A percentile compares a stretch with the other conserved stretches of the same genome.
phyloP scores from a whole-genome alignment of 2,888 invertebrate species.

The Dolichomitus sp. region DNA sequence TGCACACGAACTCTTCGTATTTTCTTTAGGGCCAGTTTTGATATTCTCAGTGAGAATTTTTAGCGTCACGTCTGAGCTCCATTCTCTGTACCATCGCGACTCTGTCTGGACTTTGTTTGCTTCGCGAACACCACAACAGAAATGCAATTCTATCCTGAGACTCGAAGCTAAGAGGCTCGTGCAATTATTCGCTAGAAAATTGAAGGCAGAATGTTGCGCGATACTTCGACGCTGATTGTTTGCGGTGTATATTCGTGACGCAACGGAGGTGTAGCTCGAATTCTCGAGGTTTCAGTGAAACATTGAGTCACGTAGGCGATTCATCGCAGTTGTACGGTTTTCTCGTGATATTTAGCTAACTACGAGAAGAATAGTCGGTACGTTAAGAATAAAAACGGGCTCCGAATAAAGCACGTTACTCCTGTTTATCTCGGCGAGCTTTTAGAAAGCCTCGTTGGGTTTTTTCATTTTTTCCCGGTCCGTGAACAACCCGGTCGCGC shows the following conservation, averaged over 20 bases:
- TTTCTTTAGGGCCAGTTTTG: not conserved
- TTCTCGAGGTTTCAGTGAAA: not conserved
- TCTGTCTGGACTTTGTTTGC: not conserved
- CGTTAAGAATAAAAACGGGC: not conserved
- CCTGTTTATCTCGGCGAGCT: not conserved
- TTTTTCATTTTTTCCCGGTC: not conserved
- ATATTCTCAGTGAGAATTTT: not conserved
- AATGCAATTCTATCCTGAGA: not conserved
- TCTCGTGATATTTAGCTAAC: not conserved
- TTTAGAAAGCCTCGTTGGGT: not conserved
- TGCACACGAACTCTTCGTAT: not conserved
- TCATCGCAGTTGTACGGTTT: conserved; percentile 5
- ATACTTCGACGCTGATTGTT: conserved; percentile 13
- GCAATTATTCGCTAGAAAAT: conserved; percentile 1
- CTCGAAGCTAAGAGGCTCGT: not conserved
- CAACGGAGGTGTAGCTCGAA: not conserved
- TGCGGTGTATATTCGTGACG: conserved; percentile 13
- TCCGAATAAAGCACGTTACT: not conserved
- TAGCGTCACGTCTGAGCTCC: not conserved
- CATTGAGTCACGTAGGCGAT: conserved; percentile 10
- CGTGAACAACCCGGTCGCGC: conserved; percentile 5
- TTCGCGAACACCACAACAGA: not conserved
- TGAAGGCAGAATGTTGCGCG: not conserved
- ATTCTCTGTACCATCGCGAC: not conserved
- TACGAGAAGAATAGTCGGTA: not conserved